Percentiles rank a stretch among this genome's conserved stretches.
phyloP scores from a whole-genome alignment of 2,888 invertebrate species.

The Drosophila pegasa region DNA sequence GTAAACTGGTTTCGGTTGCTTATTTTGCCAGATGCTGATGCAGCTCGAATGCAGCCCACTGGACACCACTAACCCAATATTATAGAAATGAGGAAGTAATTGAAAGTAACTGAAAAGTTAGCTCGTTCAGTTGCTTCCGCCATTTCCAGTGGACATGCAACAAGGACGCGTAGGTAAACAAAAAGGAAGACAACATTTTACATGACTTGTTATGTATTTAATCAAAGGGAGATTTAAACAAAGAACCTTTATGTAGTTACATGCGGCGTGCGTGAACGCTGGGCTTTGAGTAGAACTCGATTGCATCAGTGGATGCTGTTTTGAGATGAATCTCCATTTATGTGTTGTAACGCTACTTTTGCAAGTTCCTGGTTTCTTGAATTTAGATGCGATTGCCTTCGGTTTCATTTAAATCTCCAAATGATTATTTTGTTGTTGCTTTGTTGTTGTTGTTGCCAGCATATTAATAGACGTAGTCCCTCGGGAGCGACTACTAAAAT shows the following conservation, averaged over 20 bases:
- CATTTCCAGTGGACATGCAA: constrained; percentile 39
- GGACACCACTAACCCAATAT: constrained; percentile 60
- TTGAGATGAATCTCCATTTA: constrained; percentile 2
- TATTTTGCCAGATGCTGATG: constrained; percentile 9
- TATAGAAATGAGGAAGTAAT: constrained; percentile 70
- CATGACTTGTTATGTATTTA: constrained; percentile 75
- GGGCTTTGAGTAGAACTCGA: not conserved
- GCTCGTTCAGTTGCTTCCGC: constrained; percentile 51
- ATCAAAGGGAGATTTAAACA: constrained; percentile 77
- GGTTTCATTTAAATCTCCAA: constrained; percentile 78
- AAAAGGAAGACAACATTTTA: constrained; percentile 33
- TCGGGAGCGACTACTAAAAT: constrained; percentile 48
- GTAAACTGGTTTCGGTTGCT: constrained; percentile 65
- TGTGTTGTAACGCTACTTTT: not conserved
- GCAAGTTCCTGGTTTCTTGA: constrained; percentile 28
- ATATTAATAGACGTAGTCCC: constrained; percentile 71
- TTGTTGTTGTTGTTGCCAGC: constrained; percentile 70
- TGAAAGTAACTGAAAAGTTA: constrained; percentile 17
- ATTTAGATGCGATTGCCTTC: constrained; percentile 29
- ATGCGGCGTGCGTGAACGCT: constrained; percentile 6
- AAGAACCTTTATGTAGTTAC: constrained; percentile 41
- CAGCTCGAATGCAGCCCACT: constrained; percentile 38
- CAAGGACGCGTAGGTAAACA: constrained; percentile 37
- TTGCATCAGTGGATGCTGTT: constrained; percentile 1
- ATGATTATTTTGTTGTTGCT: constrained; percentile 72